phyloP scores from a whole-genome alignment of 2,888 invertebrate species.

The Eupeodes latifasciatus region DNA sequence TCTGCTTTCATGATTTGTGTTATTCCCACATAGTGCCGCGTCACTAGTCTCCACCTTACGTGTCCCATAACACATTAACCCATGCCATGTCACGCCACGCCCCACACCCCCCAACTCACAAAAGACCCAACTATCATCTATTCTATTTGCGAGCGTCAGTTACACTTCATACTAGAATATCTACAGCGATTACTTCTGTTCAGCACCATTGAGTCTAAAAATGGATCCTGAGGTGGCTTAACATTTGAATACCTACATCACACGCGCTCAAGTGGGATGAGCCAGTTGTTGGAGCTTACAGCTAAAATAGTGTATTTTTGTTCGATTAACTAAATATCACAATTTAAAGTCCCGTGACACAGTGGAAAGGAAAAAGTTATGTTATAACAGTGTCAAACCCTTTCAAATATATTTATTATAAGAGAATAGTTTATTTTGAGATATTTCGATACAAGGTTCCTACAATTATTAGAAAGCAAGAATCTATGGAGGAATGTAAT shows the following conservation, averaged over 20 bases:
- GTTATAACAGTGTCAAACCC: no score
- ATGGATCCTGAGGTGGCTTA: slow-evolving; percentile 31
- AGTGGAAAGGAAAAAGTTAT: not conserved
- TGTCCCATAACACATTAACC: no score
- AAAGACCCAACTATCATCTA: not conserved
- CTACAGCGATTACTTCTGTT: slow-evolving; percentile 56
- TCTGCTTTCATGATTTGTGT: not conserved
- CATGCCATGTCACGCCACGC: no score
- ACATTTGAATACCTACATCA: slow-evolving; percentile 43
- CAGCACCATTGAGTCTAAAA: slow-evolving; percentile 56
- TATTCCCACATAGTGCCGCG: not conserved
- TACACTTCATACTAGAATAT: slow-evolving; percentile 39
- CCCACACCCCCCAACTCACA: not conserved
- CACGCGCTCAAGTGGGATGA: slow-evolving; percentile 29
- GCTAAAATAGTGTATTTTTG: not conserved
- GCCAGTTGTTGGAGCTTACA: not conserved
- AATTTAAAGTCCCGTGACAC: slow-evolving; percentile 1
- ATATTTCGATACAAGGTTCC: no score
- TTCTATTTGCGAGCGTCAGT: slow-evolving; percentile 46
- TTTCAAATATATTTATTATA: no score
- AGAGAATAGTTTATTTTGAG: no score
- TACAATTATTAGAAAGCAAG: no score
- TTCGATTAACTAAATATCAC: not conserved
- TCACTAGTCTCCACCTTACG: not conserved
- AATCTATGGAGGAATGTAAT: no score